Evolutionary conservation across 1,140 invertebrate species (phyloP), one percentile per base, ranked within the genome.

Genomic region (Trachelipus rathkii): DNA sequence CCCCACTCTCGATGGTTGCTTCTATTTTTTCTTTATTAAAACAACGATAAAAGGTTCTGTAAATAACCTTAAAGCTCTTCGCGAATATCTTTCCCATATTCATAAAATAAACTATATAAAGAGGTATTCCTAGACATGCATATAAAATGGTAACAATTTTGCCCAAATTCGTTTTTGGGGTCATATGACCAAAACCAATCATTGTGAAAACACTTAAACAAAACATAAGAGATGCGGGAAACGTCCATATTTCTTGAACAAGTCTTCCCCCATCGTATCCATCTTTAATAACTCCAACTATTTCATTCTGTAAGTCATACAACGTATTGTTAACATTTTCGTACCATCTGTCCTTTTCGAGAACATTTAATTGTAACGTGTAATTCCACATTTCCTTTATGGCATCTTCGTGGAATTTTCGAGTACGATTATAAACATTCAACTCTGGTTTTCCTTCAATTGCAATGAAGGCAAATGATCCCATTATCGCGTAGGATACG

Each of bases 111-210:
- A 96, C 84, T 21, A 95, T 89, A 85, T 95, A 95, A 15, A 98
- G 86, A 0, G 96, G 96, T 81, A 98, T 98, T 0, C 96, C 96
- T 79, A 98, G 90, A 0, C 96, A 91, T 0, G 96, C 95, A 87
- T 98, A 99, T 15, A 95, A 89, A 45, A 98, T 94, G 0, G 95
- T 97, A 13, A 92, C 89, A 24, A 93, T 90, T 85, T 97, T 96
- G 1, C 96, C 96, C 91, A 92, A 92, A 0, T 90, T 86, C 0
- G 95, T 98, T 82, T 91, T 91, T 0, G 96, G 95, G 7, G 96
- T 92, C 83, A 97, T 90, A 85, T 97, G 96, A 0, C 96, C 96
- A 85, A 97, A 98, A 0, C 96, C 96, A 80, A 95, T 94, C 93
- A 95, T 95, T 5, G 93, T 95, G 82, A 95, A 94, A 0, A 95